Base-by-base conservation (phyloP, 2,113 vertebrate species). In the Neodon shergylaensis region DNA sequence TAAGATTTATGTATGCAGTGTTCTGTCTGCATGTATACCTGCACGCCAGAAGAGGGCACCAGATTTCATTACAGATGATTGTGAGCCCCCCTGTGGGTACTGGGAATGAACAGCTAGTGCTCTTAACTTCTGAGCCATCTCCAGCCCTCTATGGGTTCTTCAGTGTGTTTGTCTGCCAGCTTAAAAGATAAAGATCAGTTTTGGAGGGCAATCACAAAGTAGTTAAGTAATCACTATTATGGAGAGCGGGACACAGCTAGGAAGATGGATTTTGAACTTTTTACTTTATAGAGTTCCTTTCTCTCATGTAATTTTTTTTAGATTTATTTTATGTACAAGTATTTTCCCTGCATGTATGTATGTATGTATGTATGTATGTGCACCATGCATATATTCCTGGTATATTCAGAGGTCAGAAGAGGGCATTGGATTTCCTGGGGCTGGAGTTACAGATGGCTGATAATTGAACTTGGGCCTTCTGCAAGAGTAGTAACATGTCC, bases 161-260 rank as follows among this genome's bases (percentile, higher is more conserved):
- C 76, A 88, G 42, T 95, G 81, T 92, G 7, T 65, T 11, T 94
- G 95, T 39, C 74, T 79, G 88, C 85, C 90, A 63, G 81, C 87
- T 72, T 82, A 91, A 63, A 81, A 90, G 81, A 90, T 96, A 63
- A 81, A 90, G 81, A 90, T 96, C 72, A 70, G 39, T 78, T 95
- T 95, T 89, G 39, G 33, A 68, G 94, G 49, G 49, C 70, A 70
- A 33, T 70, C 14, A 94, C 61, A 44, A 77, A 92, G 49, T 87
- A 86, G 36, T 95, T 77, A 94, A 92, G 54, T 88, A 95, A 65
- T 94, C 42, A 49, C 88, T 52, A 66, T 92, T 77, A 94, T 93
- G 47, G 42, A 93, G 74, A 91, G 90, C 33, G 92, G 61, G 92
- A 84, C 5, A 49, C 19, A 79, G 68, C 6, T 95, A 10, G 24